A percentile compares a stretch with the other conserved stretches of the same genome.
Evolutionary conservation across 2,888 invertebrate species (phyloP).

Genomic region (Chrysomela aeneicollis): DNA sequence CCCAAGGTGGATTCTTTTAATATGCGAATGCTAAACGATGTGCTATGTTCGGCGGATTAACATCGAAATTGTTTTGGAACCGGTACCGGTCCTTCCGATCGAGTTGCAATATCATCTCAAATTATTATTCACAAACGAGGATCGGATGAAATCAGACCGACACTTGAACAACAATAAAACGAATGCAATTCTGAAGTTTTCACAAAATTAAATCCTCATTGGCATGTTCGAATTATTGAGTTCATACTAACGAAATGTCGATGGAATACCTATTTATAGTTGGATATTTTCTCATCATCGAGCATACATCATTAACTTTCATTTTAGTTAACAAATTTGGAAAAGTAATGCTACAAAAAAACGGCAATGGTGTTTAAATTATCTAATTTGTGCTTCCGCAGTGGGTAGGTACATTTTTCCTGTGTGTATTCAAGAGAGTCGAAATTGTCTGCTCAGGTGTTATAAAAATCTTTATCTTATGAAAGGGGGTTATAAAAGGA

Average conservation of each 20-base stretch:
- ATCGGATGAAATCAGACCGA: not conserved
- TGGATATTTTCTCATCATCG: too few relatives aligned
- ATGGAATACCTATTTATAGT: too few relatives aligned
- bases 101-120: not conserved
- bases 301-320: too few relatives aligned
- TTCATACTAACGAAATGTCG: too few relatives aligned
- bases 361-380: not conserved
- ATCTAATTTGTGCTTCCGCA: not conserved
- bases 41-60: not conserved
- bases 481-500: constrained; percentile 48
- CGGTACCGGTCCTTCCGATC: not conserved
- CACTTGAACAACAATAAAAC: too few relatives aligned
- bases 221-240: too few relatives aligned
- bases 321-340: too few relatives aligned
- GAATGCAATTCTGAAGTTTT: too few relatives aligned
- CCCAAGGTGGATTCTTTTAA: constrained; percentile 10
- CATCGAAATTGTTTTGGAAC: constrained; percentile 23
- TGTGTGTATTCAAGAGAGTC: constrained; percentile 32
- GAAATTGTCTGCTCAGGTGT: constrained; percentile 32
- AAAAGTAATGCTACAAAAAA: too few relatives aligned
- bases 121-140: not conserved
- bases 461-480: constrained; percentile 35
- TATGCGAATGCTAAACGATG: not conserved
- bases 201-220: too few relatives aligned
- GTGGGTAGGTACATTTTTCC: constrained; percentile 2